phyloP scores from a whole-genome alignment of 2,888 invertebrate genomes.

The Flexamia atlantica region DNA sequence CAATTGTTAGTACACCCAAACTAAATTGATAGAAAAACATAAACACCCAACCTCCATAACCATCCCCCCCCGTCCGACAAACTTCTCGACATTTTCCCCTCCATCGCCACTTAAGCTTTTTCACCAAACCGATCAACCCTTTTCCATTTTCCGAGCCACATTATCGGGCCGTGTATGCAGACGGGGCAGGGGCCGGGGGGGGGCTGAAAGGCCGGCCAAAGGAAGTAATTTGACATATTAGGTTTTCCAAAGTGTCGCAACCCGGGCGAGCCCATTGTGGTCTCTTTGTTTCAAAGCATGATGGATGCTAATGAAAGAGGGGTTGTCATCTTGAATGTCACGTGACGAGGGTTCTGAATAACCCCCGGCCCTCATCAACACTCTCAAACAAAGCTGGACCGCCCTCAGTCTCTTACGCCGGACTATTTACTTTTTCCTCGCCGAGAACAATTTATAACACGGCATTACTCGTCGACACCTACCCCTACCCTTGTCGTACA shows the following conservation, averaged over 20 bases:
- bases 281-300: conserved; percentile 63
- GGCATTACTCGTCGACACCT: conserved; percentile 52
- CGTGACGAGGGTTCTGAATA: conserved; percentile 63
- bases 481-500: conserved; percentile 39
- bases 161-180: conserved; percentile 25
- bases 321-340: conserved; percentile 64
- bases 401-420: background rate
- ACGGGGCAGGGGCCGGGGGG: conserved; percentile 61
- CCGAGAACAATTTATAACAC: conserved; percentile 61
- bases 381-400: conserved; percentile 57
- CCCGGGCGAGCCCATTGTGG: conserved; percentile 43
- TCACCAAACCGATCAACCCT: conserved; percentile 45
- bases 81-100: conserved; percentile 18
- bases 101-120: conserved; percentile 39
- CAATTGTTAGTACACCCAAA: no score
- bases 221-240: conserved; percentile 60
- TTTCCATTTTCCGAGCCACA: conserved; percentile 38
- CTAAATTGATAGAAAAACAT: background rate
- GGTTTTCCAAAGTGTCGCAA: conserved; percentile 58
- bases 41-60: background rate
- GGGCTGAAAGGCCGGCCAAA: conserved; percentile 53
- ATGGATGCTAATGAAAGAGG: conserved; percentile 67
- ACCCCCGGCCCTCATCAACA: conserved; percentile 60
- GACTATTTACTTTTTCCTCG: conserved; percentile 56
- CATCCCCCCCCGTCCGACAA: background rate